Evolutionary conservation across 2,797 vertebrate species (phyloP).

Genomic region (Sebastes vulpes): DNA sequence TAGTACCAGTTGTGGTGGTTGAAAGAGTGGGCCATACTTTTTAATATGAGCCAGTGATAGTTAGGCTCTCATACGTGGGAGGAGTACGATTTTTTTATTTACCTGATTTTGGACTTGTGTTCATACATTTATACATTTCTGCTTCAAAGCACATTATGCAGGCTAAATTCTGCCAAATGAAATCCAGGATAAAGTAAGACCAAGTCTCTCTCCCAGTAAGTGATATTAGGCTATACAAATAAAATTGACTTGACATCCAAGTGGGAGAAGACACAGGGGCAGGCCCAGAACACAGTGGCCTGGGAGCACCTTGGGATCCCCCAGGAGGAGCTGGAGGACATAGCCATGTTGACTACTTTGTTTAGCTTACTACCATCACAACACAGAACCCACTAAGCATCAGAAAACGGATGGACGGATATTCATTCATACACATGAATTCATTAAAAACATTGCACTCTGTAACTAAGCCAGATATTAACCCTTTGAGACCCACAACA

Average conservation of each 20-base stretch:
- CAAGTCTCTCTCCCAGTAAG: background rate
- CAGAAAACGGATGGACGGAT: background rate
- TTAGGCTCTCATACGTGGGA: background rate
- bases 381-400: background rate
- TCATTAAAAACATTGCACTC: background rate
- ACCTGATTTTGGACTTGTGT: background rate
- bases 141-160: background rate
- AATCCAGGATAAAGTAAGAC: background rate
- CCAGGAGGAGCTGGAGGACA: background rate
- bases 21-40: background rate
- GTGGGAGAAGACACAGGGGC: background rate
- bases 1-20: background rate
- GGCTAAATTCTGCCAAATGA: background rate
- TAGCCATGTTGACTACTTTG: background rate
- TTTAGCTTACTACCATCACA: background rate
- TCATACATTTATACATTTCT: background rate
- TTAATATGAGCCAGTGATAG: background rate
- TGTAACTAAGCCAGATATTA: background rate
- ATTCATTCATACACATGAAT: background rate
- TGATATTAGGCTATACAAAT: background rate
- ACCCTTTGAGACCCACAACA: too few species aligned
- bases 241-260: background rate
- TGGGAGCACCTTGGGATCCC: background rate
- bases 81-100: background rate
- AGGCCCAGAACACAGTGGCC: background rate